Base-by-base conservation (phyloP, 2,113 vertebrate species). In the Ailurus styani region DNA sequence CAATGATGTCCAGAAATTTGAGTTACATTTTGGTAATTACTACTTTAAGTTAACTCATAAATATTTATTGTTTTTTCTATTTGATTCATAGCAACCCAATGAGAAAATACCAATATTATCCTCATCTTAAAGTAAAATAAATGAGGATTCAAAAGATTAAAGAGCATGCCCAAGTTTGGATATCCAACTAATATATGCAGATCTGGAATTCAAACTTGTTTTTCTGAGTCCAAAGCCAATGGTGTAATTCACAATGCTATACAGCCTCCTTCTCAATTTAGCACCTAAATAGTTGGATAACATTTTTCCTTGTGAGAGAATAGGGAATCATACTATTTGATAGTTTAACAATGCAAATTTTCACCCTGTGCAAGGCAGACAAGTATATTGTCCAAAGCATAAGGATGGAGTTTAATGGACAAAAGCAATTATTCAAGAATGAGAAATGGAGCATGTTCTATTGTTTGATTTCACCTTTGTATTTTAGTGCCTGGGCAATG, bases 61-160 rank as follows among this genome's bases (percentile, higher is more conserved):
- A 15, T 91, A 91, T 52, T 54, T 40, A 79, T 23, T 81, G 34
- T 57, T 91, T 57, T 91, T 95, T 89, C 42, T 90, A 45, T 88
- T 97, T 84, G 40, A 87, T 79, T 90, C 57, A 96, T 13, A 97
- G 89, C 2, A 93, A 93, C 0, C 40, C 64, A 45, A 89, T 66
- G 72, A 96, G 14, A 84, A 89, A 64, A 37, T 31, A 87, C 25
- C 18, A 73, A 75, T 73, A 66, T 5, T 47, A 7, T 55, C 2
- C 29, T 93, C 45, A 62, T 87, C 62, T 93, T 81, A 54, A 96
- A 89, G 40, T 91, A 20, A 96, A 96, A 86, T 54, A 94, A 89
- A 66, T 27, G 62, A 93, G 47, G 73, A 88, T 72, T 86, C 8
- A 90, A 73, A 12, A 93, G 68, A 86, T 84, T 95, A 94, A 79